Percentiles rank a stretch among this genome's conserved stretches.
Conservation (phyloP, 2,888 invertebrate species). For the Celastrina argiolus region DNA sequence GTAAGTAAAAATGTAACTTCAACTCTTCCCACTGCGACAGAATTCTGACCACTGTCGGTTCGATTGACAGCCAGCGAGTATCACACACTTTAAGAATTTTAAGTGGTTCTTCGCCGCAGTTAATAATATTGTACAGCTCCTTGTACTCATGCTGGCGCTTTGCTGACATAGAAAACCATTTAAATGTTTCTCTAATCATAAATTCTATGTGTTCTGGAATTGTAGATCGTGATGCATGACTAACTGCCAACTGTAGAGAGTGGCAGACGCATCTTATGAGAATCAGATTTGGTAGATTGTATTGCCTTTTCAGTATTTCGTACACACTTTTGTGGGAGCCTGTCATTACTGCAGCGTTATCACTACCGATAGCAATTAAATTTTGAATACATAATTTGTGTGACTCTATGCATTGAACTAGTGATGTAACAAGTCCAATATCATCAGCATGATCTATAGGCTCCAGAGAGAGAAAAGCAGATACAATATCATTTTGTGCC, state of each 20-base stretch:
- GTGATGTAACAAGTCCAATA: no score
- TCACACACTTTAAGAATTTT: conserved; percentile 9
- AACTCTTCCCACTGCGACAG: conserved; percentile 9
- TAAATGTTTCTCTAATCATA: conserved; percentile 24
- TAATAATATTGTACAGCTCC: neutral
- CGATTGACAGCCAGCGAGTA: conserved; percentile 16
- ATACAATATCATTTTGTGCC: no score
- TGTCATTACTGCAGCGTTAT: no score
- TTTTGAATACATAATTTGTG: no score
- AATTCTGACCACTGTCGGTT: conserved; percentile 6
- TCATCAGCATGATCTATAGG: no score
- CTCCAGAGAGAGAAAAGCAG: no score
- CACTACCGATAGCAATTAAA: no score
- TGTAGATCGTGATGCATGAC: conserved; percentile 35
- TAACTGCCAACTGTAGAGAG: conserved; percentile 38
- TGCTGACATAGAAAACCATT: conserved; percentile 24
- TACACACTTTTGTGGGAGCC: no score
- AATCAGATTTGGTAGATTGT: conserved; percentile 1
- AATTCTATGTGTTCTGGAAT: conserved; percentile 36
- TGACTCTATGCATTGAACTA: no score
- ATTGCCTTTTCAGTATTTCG: no score
- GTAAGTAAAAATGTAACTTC: conserved; percentile 5
- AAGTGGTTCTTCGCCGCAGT: conserved; percentile 7
- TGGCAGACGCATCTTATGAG: neutral
- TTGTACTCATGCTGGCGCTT: conserved; percentile 18